Base-by-base conservation (phyloP, 2,888 invertebrate genomes). In the Quadroppia sp. region DNA sequence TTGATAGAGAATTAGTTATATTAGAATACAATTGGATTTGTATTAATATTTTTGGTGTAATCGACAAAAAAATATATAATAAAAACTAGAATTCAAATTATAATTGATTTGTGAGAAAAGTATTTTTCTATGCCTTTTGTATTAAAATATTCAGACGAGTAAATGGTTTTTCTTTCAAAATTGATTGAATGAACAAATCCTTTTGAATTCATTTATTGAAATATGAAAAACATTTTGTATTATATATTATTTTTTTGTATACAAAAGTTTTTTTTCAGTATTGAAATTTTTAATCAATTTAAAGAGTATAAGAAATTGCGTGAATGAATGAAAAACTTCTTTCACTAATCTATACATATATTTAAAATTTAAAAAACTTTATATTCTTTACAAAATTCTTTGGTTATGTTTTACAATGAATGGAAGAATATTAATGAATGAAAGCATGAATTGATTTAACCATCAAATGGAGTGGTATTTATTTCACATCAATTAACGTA, bases 201-300 rank as follows among this genome's bases (percentile, higher is more conserved):
- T 36, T 53, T 53, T 25, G 53, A 53, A 53, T 53, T 53, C 53
- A 53, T 53, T 53, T 53, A 53, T 53, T 23, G 53, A 53, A 53
- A 53, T 53, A 53, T 53, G 23, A 20, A 23, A 23, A 53, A 53
- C 23, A 53, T 53, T 20, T 20, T 23, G 53, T 23, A 53, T 23
- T 23, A 53, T 23, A 53, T n/a, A n/a, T 53, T 53, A 23, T 53
- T 53, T 20, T 53, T 53, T 53, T 23, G 25, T 20, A 23, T 53
- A 53, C 23, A 53, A 23, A 23, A 53, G 1, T 2, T 23, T 23
- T 36, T 4, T 36, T 4, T 7, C 9, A 53, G 11, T 1, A n/a
- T 1, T 7, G 25, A 25, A 11, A 53, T 53, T 53, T 53, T 53
- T 53, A 53, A 53, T 53, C 53, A 23, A 25, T 53, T 25, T 25